A percentile compares a stretch with the other conserved stretches of the same genome.
Evolutionary conservation across 2,888 invertebrate species (phyloP).

Genomic region (Bellardia bayeri): DNA sequence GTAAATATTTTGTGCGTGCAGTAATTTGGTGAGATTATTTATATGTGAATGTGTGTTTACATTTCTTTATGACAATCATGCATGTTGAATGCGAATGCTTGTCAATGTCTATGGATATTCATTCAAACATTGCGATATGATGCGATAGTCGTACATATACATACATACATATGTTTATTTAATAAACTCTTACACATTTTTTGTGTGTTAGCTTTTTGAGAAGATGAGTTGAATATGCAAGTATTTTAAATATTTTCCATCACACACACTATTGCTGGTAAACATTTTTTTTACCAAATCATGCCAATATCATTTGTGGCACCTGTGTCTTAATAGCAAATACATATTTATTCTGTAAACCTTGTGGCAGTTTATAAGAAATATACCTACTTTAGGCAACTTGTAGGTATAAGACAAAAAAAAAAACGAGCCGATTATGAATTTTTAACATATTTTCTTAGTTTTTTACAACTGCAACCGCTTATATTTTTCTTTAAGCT

Average conservation of each 20-base stretch:
- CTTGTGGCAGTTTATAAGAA: not conserved
- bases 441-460: not conserved
- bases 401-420: not conserved
- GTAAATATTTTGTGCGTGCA: slow-evolving; percentile 76
- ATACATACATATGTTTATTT: slow-evolving; percentile 57
- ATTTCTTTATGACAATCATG: slow-evolving; percentile 71
- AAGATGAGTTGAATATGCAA: slow-evolving; percentile 57
- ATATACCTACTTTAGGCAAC: not conserved
- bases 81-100: slow-evolving; percentile 70
- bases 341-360: slow-evolving; percentile 4
- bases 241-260: slow-evolving; percentile 28
- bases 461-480: not conserved
- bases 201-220: not conserved
- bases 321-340: slow-evolving; percentile 35
- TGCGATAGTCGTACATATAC: not conserved
- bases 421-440: not conserved
- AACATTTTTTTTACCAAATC: slow-evolving; percentile 24
- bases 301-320: slow-evolving; percentile 30
- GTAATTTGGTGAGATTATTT: slow-evolving; percentile 77
- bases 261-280: not conserved
- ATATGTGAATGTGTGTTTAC: slow-evolving; percentile 70
- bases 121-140: not conserved
- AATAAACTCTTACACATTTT: slow-evolving; percentile 51
- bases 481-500: not conserved
- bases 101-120: slow-evolving; percentile 42